Base-by-base conservation (phyloP, 2,797 vertebrate genomes). In the Sebastes flavidus region DNA sequence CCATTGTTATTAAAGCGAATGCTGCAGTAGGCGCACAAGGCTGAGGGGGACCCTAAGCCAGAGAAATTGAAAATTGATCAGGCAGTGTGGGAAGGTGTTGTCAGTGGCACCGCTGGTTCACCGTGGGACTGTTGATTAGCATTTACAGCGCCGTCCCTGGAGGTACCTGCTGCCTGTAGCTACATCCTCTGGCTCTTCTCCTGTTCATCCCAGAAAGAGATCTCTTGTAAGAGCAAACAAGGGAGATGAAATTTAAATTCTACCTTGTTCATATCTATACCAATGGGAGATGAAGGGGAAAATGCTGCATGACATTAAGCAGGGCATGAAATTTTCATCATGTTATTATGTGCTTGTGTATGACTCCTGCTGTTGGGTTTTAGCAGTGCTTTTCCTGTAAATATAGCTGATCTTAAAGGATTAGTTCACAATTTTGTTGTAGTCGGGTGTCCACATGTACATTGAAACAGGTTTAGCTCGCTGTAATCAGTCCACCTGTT, bases 1-100 rank as follows among this genome's bases (percentile, higher is more conserved):
- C 86, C 78, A 87, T 94, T 94, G 92, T 95, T 93, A 94, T 95
- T 94, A 85, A 83, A 93, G 85, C 29, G 25, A 92, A 83, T 76
- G 56, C 87, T 62, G 86, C 84, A 72, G 89, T 73, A 70, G 86
- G 78, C 24, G n/a, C 67, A 65, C 82, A 65, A 82, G 84, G 87
- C 90, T 89, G 85, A 88, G 89, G 77, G 82, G 88, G 81, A 91
- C 78, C 83, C 82, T 93, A 89, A 95, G 93, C 94, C 90, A 84
- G 88, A 94, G 91, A 95, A 95, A 95, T 94, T 95, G 95, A 95
- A 95, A 95, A 96, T 96, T 94, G 95, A 95, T 95, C 95, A 95
- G 93, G 79, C 85, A 75, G 88, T 82, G 86, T 86, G 84, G 84
- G 90, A 82, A 89, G 88, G 81, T 85, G 90, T 84, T 87, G 86